These are phyloP conservation scores for Lytechinus variegatus DNA, from an alignment of 35 echinoderm and acorn worm genomes.

Conservation along the genomic window DNA sequence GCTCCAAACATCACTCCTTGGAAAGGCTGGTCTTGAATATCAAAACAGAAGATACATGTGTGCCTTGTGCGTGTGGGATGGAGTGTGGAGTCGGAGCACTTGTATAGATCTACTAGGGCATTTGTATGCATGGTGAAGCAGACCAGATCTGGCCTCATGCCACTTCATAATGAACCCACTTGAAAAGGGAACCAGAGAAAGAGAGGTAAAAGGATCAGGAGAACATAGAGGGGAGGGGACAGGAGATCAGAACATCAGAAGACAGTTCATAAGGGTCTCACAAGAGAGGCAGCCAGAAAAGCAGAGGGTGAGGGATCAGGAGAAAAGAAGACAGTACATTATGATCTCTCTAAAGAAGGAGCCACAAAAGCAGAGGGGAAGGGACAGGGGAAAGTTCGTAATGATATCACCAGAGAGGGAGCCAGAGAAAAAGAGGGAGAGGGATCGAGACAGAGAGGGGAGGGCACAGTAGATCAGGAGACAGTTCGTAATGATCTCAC, in stretches of 20 bases:
- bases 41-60: neutral
- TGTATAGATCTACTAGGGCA: neutral
- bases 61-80: neutral
- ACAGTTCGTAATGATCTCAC: no score
- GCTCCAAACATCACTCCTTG: constrained; percentile 33
- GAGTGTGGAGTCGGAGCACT: neutral
- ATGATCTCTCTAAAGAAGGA: no score
- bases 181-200: neutral
- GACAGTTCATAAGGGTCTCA: no score
- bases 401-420: no score
- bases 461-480: neutral
- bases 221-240: neutral
- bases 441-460: neutral
- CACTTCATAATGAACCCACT: neutral
- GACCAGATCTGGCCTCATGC: neutral
- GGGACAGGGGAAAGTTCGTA: neutral
- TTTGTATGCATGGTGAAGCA: neutral
- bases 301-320: neutral
- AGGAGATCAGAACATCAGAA: no score
- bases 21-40: constrained; percentile 15
- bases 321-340: neutral
- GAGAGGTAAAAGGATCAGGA: neutral
- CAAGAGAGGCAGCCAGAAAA: no score
- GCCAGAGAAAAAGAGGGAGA: neutral
- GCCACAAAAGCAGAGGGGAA: neutral